Base-by-base conservation (phyloP, 2,113 vertebrate species). In the Gambusia affinis region DNA sequence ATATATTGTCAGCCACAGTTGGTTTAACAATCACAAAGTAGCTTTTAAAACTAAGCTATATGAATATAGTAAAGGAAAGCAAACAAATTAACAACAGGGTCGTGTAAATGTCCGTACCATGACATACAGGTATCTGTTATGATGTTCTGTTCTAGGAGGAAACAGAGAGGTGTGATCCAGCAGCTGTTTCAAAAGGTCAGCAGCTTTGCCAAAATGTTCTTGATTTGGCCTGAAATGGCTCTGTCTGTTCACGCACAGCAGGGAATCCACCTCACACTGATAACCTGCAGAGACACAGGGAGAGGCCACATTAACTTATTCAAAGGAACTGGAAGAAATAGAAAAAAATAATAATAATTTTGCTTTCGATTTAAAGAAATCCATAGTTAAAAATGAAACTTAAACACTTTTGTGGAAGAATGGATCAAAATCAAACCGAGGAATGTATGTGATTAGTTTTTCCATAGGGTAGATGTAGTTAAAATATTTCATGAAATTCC, bases 131-230 rank as follows among this genome's bases (percentile, higher is more conserved):
- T 97, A 97, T 89, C 94, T 94, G 87, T 94, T 95, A 0, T 93
- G 95, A 22, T 96, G 94, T 66, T 94, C 91, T 78, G 95, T 93
- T 37, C 93, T 94, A 0, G 85, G 84, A 0, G 96, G 97, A 67
- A 98, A 98, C 88, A 97, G 95, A 51, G 85, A 93, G 28, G 96
- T 97, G 89, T 97, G 95, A 71, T 97, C 95, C 0, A 94, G 93
- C 73, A 98, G 94, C 71, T 93, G 95, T 60, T 93, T 78, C 64
- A 98, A 68, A 73, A 97, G 92, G 33, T 96, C 94, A 4, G 90
- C 85, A 22, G 95, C 94, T 87, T 93, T 94, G 67, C 87, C 88
- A 24, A 95, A 93, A 87, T 96, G 95, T 70, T 95, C 95, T 60
- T 93, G 92, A 75, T 96, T 94, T 0, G 89, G 96, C 83, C 95